Conservation (phyloP, 2,888 invertebrate species). For the Caenorhabditis plicata region DNA sequence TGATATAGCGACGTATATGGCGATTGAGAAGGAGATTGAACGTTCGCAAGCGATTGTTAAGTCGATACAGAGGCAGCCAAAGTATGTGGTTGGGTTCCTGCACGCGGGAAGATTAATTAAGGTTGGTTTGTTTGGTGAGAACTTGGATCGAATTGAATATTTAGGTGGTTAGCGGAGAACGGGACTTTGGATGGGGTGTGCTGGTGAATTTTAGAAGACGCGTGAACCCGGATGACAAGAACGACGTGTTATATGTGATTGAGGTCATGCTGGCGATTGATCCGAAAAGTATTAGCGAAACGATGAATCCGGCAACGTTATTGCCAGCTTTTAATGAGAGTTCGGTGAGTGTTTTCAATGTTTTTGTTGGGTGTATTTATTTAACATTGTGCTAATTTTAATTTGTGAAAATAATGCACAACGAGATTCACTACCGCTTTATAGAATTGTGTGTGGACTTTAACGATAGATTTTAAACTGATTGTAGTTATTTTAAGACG, state of each 20-base stretch:
- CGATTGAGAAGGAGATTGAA: slow-evolving; percentile 35
- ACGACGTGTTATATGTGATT: slow-evolving; percentile 67
- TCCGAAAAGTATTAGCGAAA: neutral
- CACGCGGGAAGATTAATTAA: slow-evolving; percentile 90
- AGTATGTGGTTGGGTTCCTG: slow-evolving; percentile 87
- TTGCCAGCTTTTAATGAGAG: slow-evolving; percentile 17
- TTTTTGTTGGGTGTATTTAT: slow-evolving; percentile 1
- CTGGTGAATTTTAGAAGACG: slow-evolving; percentile 72
- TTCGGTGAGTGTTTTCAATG: slow-evolving; percentile 4
- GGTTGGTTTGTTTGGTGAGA: slow-evolving; percentile 69
- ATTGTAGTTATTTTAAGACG: too few relatives aligned
- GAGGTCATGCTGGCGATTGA: slow-evolving; percentile 23
- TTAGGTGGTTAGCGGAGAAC: slow-evolving; percentile 62
- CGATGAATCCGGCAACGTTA: slow-evolving; percentile 17
- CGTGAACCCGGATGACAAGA: slow-evolving; percentile 67
- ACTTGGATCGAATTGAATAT: neutral
- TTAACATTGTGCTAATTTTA: neutral
- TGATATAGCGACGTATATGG: slow-evolving; percentile 19
- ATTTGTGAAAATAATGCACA: too few relatives aligned
- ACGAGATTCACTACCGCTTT: too few relatives aligned
- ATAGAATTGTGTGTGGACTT: too few relatives aligned
- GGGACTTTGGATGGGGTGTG: slow-evolving; percentile 94
- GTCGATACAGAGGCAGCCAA: slow-evolving; percentile 79
- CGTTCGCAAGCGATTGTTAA: slow-evolving; percentile 73
- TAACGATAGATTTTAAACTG: too few relatives aligned